Evolutionary conservation across 2,797 vertebrate species (phyloP), one percentile per base, ranked within the genome.

Genomic region (Lepidocolaptes lacrymiger): DNA sequence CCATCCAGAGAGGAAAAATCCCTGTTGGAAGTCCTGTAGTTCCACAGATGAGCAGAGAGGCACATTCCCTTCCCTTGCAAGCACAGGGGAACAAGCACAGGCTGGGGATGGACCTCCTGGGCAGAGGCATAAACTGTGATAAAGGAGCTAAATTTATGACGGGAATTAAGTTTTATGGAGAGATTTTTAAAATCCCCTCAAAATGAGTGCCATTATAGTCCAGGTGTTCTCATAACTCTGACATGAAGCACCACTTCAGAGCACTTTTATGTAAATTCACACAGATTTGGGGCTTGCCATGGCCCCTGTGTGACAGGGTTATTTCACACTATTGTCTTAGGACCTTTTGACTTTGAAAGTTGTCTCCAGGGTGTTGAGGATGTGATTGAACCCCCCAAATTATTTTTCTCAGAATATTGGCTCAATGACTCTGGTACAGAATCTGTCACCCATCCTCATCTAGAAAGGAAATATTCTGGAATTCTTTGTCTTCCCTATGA

Each of bases 21-120:
- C 34, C 28, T 51, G 1, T n/a, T 89, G 52, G 32, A 30, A 67
- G 46, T 30, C 1, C n/a, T 80, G 24, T 7, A 10, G 44, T 64
- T 71, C 15, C 4, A 3, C 66, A 69, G 41, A n/a, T 58, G 9
- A 14, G 7, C n/a, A 63, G 32, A 51, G 56, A 67, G 37, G 23
- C 13, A 34, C 7, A 1, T 30, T 41, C 14, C 37, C 32, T 74
- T 52, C 49, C 23, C 24, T 23, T 26, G 20, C 14, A 6, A 14
- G 16, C 54, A 1, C 0, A 1, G 24, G 46, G 51, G 9, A 36
- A 18, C 8, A 14, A 39, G 56, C 26, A 8, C 37, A 12, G 8
- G 44, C n/a, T 58, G 56, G 51, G 56, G 9, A 5, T 16, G 22
- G 26, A 51, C 7, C 20, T 79, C 26, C 37, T n/a, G 71, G n/a